A percentile compares a stretch with the other conserved stretches of the same genome.
phyloP scores from a whole-genome alignment of 2,797 vertebrate genomes.

The Bufotes viridis region DNA sequence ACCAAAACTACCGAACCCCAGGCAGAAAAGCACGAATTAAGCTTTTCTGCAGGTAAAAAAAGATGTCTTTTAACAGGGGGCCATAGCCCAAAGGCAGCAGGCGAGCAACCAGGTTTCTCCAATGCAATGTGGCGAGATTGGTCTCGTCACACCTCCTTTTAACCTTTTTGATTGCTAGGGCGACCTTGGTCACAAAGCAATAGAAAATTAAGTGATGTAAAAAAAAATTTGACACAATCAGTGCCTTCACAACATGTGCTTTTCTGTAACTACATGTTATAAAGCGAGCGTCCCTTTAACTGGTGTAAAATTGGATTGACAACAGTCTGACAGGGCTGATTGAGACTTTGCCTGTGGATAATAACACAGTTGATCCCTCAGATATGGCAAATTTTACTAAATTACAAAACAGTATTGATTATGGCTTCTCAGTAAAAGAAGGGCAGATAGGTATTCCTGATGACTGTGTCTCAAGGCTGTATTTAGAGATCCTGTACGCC shows the following conservation, averaged over 20 bases:
- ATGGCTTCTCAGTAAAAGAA: background rate
- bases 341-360: slow-evolving; percentile 25
- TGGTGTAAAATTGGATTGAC: background rate
- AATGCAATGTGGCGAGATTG: too few species aligned
- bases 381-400: slow-evolving; percentile 18
- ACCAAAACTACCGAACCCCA: too few species aligned
- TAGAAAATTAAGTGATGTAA: background rate
- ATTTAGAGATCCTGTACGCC: background rate
- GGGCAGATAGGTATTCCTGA: background rate
- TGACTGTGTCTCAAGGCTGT: background rate
- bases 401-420: slow-evolving; percentile 44
- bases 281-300: slow-evolving; percentile 18
- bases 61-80: too few species aligned
- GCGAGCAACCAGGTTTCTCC: too few species aligned
- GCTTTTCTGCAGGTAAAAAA: too few species aligned
- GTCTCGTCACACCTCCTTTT: too few species aligned
- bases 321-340: slow-evolving; percentile 12
- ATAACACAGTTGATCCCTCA: slow-evolving; percentile 9
- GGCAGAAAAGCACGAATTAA: too few species aligned
- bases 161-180: background rate
- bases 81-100: too few species aligned
- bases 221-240: slow-evolving; percentile 23
- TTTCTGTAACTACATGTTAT: slow-evolving; percentile 47
- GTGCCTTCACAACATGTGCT: slow-evolving; percentile 26
- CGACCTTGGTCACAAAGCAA: background rate